Evolutionary conservation across 2,113 vertebrate species (phyloP), one percentile per base, ranked within the genome.

Genomic region (Chitala chitala): DNA sequence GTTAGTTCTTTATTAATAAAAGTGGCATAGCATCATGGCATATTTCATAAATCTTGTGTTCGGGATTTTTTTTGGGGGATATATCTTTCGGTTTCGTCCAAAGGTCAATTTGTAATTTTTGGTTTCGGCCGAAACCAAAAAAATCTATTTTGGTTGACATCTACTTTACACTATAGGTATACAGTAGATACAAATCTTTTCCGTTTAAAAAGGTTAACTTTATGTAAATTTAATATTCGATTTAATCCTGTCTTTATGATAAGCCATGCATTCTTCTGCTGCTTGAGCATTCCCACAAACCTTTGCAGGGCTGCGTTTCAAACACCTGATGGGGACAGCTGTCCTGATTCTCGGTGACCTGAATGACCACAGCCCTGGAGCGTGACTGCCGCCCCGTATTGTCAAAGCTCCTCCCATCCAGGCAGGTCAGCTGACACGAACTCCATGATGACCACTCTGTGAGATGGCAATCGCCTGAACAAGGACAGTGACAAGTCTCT

Each of bases 401-500:
- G 89, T 98, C 95, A 0, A 98, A 98, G 80, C 93, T 95, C 77
- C 95, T 92, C 61, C 96, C 96, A 38, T 95, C 91, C 33, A 98
- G 87, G 80, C 97, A 99, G 40, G 91, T 95, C 77, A 98, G 86
- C 89, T 99, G 95, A 33, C 97, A 99, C 0, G 92, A 86, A 80
- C 96, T 98, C 97, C 97, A 99, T n/a, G 87, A 82, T 0, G 97
- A 98, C 97, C 97, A 99, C 59, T 94, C 92, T 0, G 92, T 94
- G 81, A 96, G 87, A 80, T 98, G 95, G 82, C 97, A 99, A 82
- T 99, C 97, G 53, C 97, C 97, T 99, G 79, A 6, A 0, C 0
- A 71, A 61, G 72, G 53, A 72, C 12, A 72, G 17, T n/a, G n/a
- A n/a, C n/a, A n/a, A n/a, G n/a, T n/a, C n/a, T n/a, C n/a, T n/a